Percentiles rank a stretch among this genome's conserved stretches.
Evolutionary conservation across 2,888 invertebrate species (phyloP).

Genomic region (Meliscaeva auricollis): DNA sequence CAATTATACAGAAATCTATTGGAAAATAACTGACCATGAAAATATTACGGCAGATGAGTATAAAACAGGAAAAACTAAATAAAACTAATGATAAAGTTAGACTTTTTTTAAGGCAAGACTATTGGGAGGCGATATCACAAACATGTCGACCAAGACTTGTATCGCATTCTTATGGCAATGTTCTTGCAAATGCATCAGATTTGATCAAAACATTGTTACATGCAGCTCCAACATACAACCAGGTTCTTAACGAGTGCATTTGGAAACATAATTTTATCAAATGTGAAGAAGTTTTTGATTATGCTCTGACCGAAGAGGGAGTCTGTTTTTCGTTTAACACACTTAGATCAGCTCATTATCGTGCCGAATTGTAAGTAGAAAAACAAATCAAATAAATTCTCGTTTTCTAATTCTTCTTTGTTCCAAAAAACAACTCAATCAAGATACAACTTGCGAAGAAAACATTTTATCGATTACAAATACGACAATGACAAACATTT

Average conservation of each 20-base stretch:
- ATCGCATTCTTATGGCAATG: no score
- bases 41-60: constrained; percentile 7
- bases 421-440: not conserved
- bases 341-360: not conserved
- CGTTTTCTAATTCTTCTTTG: no score
- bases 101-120: not conserved
- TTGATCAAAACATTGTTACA: not conserved
- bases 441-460: not conserved
- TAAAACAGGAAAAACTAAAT: not conserved
- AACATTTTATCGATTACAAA: not conserved
- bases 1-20: not conserved
- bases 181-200: not conserved
- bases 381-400: not conserved
- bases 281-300: not conserved
- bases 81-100: no score
- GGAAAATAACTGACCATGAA: not conserved
- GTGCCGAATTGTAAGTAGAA: not conserved
- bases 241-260: not conserved
- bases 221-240: not conserved
- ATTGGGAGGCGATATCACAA: not conserved
- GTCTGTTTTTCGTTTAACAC: constrained; percentile 11
- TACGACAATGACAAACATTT: no score
- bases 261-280: not conserved
- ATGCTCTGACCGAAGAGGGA: not conserved
- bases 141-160: not conserved